Evolutionary conservation across 30 jellyfish, hydroid and myxozoan genomes (phyloP), one percentile per base, ranked within the genome.

Genomic region (Aurelia sp.): DNA sequence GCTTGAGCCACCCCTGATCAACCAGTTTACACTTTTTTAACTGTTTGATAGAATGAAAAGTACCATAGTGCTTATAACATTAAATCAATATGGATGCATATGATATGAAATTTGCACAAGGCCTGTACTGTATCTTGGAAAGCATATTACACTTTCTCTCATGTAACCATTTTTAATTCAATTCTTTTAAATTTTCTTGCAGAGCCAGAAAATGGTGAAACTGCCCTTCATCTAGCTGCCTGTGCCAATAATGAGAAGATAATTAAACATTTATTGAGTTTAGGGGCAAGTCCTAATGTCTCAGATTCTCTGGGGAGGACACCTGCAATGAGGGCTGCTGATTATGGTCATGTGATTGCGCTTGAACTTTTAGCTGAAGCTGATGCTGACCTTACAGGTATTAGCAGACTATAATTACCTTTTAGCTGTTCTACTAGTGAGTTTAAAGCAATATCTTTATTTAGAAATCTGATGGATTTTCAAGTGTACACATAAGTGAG

Each of bases 281-380:
- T 88, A 47, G 98, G 97, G 18, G 98, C 97, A 57, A 90, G 88
- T 78, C 93, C 97, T 48, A 84, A 89, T 94, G 95, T 88, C 13
- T 73, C 86, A 21, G 97, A 88, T 72, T 48, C 41, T 5, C 80
- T 81, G 19, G 98, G 98, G 41, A 72, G 96, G 64, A 94, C 98
- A 3, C 93, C 98, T 38, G 72, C 93, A 19, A 94, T 94, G 92
- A 68, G 96, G 77, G 98, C 98, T 2, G 98, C 98, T 13, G 96
- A 88, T 50, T 94, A 88, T 89, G 98, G 98, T 19, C 98, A 94
- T 86, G 60, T 82, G 16, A 97, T 88, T 69, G 90, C 97, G 11
- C 88, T 94, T 6, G 81, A 83, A 35, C 80, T 84, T 27, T 84
- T 94, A 11, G 86, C 91, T 3, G 95, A 88, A 75, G 80, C 91